These are phyloP conservation scores for Disparrhopalites patrizii DNA, from an alignment of 2,888 invertebrate genomes.

Conservation along the genomic window DNA sequence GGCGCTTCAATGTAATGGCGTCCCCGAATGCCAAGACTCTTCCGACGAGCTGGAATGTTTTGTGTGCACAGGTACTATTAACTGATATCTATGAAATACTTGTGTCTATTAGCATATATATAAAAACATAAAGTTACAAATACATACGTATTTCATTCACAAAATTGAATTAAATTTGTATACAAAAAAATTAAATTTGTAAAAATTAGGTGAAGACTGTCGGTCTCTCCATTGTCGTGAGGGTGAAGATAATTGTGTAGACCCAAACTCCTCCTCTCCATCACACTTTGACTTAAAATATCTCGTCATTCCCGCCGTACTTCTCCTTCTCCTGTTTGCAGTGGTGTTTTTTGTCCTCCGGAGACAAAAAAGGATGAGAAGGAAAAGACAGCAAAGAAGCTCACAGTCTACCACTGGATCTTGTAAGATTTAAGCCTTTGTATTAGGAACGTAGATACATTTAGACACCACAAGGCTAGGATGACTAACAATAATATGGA, in stretches of 20 bases:
- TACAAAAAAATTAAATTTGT: neutral
- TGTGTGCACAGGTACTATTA: conserved; percentile 29
- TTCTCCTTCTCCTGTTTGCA: neutral
- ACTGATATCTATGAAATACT: neutral
- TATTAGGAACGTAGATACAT: too few relatives aligned
- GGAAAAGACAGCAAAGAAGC: neutral
- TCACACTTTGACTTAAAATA: neutral
- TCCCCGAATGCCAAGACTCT: conserved; percentile 73
- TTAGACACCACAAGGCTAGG: too few relatives aligned
- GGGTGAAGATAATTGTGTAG: too few relatives aligned
- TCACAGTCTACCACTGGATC: neutral
- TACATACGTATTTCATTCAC: neutral
- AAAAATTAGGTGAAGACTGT: too few relatives aligned
- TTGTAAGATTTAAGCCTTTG: too few relatives aligned
- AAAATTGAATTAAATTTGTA: neutral
- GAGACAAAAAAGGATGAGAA: too few relatives aligned
- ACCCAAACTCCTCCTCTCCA: too few relatives aligned
- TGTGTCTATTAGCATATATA: neutral
- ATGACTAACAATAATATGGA: too few relatives aligned
- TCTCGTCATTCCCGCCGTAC: neutral
- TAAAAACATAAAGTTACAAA: neutral
- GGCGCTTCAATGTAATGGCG: conserved; percentile 65
- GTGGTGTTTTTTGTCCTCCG: neutral
- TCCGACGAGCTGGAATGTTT: conserved; percentile 64
- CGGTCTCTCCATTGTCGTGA: too few relatives aligned